These are phyloP conservation scores for Heliconius hortense DNA, from an alignment of 2,888 invertebrate genomes.

Conservation along the genomic window DNA sequence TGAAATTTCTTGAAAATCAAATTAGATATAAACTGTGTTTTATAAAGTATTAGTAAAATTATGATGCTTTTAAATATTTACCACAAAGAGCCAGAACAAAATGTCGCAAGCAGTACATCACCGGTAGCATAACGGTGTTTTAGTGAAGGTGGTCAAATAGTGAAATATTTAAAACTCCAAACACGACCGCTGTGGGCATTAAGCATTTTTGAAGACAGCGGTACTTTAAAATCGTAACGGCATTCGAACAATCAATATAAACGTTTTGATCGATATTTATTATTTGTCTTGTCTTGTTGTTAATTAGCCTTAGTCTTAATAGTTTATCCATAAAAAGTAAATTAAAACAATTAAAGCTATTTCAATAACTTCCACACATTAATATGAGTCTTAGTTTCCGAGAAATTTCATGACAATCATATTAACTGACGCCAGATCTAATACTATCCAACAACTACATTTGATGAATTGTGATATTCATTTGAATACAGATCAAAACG, in stretches of 20 bases:
- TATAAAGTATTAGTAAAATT: neutral
- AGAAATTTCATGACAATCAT: no score
- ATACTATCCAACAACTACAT: no score
- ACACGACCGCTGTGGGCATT: conserved; percentile 23
- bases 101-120: conserved; percentile 15
- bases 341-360: neutral
- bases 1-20: no score
- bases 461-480: no score
- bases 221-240: conserved; percentile 28
- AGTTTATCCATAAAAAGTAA: neutral
- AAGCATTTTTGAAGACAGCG: conserved; percentile 24
- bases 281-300: neutral
- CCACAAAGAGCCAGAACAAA: neutral
- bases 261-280: neutral
- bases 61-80: neutral
- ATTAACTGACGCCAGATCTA: no score
- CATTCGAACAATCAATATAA: conserved; percentile 11
- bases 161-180: conserved; percentile 28
- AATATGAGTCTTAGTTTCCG: no score
- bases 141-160: conserved; percentile 34
- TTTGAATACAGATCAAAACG: no score
- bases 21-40: neutral
- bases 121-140: conserved; percentile 23
- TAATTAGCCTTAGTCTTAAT: neutral
- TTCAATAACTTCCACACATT: neutral